Percentiles rank a stretch among this genome's conserved stretches.
phyloP scores from a whole-genome alignment of 2,797 vertebrate genomes.

The Gymnocypris eckloni region DNA sequence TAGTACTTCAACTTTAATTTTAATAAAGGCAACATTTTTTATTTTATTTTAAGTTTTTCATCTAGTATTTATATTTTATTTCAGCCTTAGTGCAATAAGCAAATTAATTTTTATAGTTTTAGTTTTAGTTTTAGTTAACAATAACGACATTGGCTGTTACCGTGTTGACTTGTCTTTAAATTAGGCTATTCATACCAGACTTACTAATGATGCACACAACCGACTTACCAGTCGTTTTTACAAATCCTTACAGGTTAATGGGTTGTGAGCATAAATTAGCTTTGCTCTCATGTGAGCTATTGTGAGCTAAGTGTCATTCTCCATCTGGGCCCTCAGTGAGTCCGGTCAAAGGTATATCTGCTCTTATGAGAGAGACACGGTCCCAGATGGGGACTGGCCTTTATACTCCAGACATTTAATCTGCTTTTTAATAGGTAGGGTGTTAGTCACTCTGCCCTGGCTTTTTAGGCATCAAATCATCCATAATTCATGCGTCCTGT shows the following conservation, averaged over 20 bases:
- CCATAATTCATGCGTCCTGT: constrained; percentile 59
- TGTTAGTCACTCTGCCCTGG: constrained; percentile 28
- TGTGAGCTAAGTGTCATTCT: constrained; percentile 52
- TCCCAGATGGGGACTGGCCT: constrained; percentile 27
- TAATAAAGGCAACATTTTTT: not conserved
- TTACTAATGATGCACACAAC: not conserved
- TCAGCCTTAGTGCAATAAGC: not conserved
- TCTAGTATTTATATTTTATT: not conserved
- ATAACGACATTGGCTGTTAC: not conserved
- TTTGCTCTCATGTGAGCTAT: not conserved
- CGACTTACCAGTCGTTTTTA: not conserved
- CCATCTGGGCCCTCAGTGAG: constrained; percentile 46
- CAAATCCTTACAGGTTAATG: constrained; percentile 5
- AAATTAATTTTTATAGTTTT: not conserved
- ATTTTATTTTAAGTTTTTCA: not conserved
- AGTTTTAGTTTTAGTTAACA: not conserved
- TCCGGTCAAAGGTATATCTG: constrained; percentile 47
- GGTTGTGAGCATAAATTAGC: not conserved
- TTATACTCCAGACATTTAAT: constrained; percentile 33
- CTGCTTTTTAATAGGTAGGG: constrained; percentile 22
- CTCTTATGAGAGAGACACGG: not conserved
- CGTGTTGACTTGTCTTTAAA: not conserved
- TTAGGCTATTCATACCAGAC: not conserved
- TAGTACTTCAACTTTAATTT: not conserved
- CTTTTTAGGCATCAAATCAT: constrained; percentile 60